Conservation (phyloP, 2,797 vertebrate genomes). For the Cyprinodon diabolis region DNA sequence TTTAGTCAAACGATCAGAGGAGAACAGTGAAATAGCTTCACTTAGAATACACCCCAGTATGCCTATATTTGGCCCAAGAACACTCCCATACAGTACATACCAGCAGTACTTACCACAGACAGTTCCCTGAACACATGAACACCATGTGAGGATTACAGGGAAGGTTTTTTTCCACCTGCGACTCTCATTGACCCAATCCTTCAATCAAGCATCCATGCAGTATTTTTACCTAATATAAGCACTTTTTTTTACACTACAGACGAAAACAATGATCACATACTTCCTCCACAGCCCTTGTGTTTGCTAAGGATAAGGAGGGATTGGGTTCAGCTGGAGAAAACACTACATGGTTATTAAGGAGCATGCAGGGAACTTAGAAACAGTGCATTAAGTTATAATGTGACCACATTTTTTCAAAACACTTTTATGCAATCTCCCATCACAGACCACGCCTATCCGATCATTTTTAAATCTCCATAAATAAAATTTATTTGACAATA, state of each 20-base stretch:
- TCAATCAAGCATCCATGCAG: background rate
- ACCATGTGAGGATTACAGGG: conserved; percentile 20
- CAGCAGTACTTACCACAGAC: conserved; percentile 33
- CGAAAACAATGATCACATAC: conserved; percentile 2
- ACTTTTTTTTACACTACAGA: background rate
- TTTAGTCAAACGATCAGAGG: background rate
- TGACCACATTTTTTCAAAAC: background rate
- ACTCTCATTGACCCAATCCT: background rate
- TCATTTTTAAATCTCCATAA: background rate
- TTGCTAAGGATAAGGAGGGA: background rate
- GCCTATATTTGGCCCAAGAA: conserved; percentile 24
- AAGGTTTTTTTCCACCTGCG: background rate
- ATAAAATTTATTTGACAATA: background rate
- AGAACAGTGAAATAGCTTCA: conserved; percentile 11
- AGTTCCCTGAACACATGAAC: conserved; percentile 16
- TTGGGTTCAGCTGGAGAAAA: background rate
- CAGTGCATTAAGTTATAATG: background rate
- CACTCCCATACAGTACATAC: conserved; percentile 6
- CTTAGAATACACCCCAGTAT: conserved; percentile 21
- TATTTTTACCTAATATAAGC: background rate
- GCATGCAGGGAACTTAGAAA: background rate
- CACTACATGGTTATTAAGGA: background rate
- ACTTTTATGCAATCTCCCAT: background rate
- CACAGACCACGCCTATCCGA: background rate
- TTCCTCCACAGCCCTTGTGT: background rate